Base-by-base conservation (phyloP, 2,888 invertebrate genomes). In the Resseliella maxima region DNA sequence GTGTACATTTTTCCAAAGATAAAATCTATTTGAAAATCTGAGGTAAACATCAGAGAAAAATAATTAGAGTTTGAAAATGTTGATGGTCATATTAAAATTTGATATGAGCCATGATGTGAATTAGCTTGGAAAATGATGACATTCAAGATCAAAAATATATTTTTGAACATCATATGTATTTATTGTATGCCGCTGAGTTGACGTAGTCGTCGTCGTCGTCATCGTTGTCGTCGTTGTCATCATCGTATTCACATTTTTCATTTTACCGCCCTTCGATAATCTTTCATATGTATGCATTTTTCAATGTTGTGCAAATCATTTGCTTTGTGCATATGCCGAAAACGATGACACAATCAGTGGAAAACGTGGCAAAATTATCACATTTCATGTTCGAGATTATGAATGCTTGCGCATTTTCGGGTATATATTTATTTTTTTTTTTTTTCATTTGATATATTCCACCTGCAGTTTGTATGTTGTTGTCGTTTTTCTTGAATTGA, bases 281-380 rank as follows among this genome's bases (percentile, higher is more conserved):
- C 59, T 59, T n/a, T 59, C 59, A 59, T 59, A 59, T 59, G 59
- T 59, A 59, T 59, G 59, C 59, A 24, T 59, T 59, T 59, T 59
- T 59, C 59, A 59, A 24, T 59, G n/a, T n/a, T n/a, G 59, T 24
- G 59, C 24, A 24, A 59, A 41, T 41, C 12, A 5, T 41, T 59
- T 24, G 3, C 59, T 24, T 59, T 59, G 59, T n/a, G 59, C 21
- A 50, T 50, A 50, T 18, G n/a, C n/a, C n/a, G n/a, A n/a, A n/a
- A n/a, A n/a, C n/a, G n/a, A n/a, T n/a, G n/a, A 50, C 50, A 8
- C 18, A 50, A 50, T 21, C 5, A 50, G 59, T 24, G 59, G 50
- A 59, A n/a, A 59, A 59, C 59, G 24, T 59, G 59, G 59, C 24
- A 59, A 24, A 59, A 59, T 59, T 59, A 59, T 59, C 59, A n/a